Evolutionary conservation across 2,888 invertebrate genomes (phyloP).

Genomic region (Baronia brevicornis): DNA sequence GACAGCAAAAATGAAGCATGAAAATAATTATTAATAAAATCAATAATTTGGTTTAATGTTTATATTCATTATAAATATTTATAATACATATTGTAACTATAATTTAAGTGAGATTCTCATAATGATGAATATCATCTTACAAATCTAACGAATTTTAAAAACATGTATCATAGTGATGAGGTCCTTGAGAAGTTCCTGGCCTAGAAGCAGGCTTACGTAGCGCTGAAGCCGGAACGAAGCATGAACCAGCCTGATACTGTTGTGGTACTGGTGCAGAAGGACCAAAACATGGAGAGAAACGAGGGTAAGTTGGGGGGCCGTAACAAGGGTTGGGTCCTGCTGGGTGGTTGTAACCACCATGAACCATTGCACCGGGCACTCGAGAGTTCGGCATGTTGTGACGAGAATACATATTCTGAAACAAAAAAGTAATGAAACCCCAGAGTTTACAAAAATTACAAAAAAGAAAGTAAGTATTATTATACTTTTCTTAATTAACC

Average conservation of each 20-base stretch:
- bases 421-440: too few species aligned
- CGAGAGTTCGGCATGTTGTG: not conserved
- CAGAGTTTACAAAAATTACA: too few species aligned
- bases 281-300: slow-evolving; percentile 4
- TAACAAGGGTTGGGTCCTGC: slow-evolving; percentile 2
- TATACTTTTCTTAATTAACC: too few species aligned
- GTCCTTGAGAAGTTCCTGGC: slow-evolving; percentile 1
- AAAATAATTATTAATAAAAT: too few species aligned
- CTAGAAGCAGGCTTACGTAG: slow-evolving; percentile 2
- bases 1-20: too few species aligned
- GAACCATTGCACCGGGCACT: slow-evolving; percentile 1
- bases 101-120: too few species aligned
- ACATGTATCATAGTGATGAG: slow-evolving; percentile 5
- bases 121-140: too few species aligned
- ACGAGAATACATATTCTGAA: slow-evolving; percentile 5
- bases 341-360: not conserved
- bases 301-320: not conserved
- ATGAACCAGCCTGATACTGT: not conserved
- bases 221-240: slow-evolving; percentile 1
- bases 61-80: too few species aligned
- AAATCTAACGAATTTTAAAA: too few species aligned
- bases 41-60: too few species aligned
- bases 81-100: too few species aligned
- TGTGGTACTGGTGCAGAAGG: slow-evolving; percentile 2
- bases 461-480: too few species aligned